These are phyloP conservation scores for Sarcophaga variegata DNA, from an alignment of 2,888 invertebrate genomes.

Conservation along the genomic window DNA sequence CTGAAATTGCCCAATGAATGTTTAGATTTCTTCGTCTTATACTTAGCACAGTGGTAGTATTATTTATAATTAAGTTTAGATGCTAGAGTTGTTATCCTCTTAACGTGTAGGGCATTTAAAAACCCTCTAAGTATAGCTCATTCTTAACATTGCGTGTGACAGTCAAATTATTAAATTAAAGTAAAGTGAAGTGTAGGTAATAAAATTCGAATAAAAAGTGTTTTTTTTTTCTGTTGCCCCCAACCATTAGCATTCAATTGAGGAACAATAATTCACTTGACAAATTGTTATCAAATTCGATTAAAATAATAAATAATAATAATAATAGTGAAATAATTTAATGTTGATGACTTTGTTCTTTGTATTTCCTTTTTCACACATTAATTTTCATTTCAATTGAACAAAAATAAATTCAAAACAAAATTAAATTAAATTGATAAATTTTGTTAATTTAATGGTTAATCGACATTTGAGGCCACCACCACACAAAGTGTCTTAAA, in stretches of 20 bases:
- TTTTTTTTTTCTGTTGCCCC: too few relatives aligned
- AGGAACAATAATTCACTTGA: background rate
- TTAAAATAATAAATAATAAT: slow-evolving; percentile 7
- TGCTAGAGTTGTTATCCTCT: too few relatives aligned
- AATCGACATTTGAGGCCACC: background rate
- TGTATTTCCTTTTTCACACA: slow-evolving; percentile 2
- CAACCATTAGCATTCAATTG: too few relatives aligned
- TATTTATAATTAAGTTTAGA: too few relatives aligned
- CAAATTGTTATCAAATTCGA: slow-evolving; percentile 25
- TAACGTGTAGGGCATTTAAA: background rate
- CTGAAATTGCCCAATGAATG: too few relatives aligned
- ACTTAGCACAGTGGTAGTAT: too few relatives aligned
- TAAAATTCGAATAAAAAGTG: too few relatives aligned
- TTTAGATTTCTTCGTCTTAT: too few relatives aligned
- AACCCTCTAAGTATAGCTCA: too few relatives aligned
- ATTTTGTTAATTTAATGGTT: background rate
- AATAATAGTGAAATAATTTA: slow-evolving; percentile 32
- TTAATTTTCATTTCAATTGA: background rate
- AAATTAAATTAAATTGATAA: slow-evolving; percentile 13
- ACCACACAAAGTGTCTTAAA: background rate
- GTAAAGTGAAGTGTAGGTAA: too few relatives aligned
- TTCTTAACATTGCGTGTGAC: slow-evolving; percentile 6
- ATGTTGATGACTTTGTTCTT: slow-evolving; percentile 27
- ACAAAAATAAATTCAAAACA: background rate
- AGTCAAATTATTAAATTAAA: too few relatives aligned